Evolutionary conservation across 2,113 vertebrate genomes (phyloP), one percentile per base, ranked within the genome.

Genomic region (Campylomormyrus tamandua): DNA sequence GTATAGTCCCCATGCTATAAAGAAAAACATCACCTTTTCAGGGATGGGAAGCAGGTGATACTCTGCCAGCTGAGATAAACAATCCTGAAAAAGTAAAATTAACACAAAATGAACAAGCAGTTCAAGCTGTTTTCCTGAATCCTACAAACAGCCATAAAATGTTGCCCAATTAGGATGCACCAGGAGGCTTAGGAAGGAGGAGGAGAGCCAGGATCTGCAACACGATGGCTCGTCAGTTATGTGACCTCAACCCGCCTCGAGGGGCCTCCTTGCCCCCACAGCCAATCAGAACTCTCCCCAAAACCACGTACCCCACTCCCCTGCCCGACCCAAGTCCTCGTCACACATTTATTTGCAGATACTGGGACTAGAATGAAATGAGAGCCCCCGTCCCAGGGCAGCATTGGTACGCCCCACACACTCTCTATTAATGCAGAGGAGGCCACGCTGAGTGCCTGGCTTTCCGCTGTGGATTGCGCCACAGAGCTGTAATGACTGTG

Each of bases 401-500:
- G 62, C 62, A 84, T 87, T 84, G 52, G 56, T 52, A 92, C 91
- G 90, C 91, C 50, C 39, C 90, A 42, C 31, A 90, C 86, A 86
- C 89, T 91, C 91, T 89, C 88, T n/a, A 90, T 91, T 92, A 92
- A 93, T 92, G 92, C 91, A 91, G 89, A 91, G 90, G 90, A 62
- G 89, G 91, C 91, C 90, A 85, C 89, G 87, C 84, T 45, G 85
- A 87, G 89, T 87, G 89, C 74, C 89, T 88, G 50, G 66, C 48
- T 90, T 86, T 89, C 80, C 42, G 7, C 66, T 56, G 86, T 58
- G 58, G 87, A 48, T 27, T 80, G 46, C 83, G 62, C 89, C 90
- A 88, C 70, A 85, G 89, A 89, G 88, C 91, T 89, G 89, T 92
- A 92, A 93, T 91, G 89, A 91, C 87, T 93, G 66, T 89, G 88